Evolutionary conservation across 2,797 vertebrate species (phyloP).

Genomic region (Catostomus latipinnis): DNA sequence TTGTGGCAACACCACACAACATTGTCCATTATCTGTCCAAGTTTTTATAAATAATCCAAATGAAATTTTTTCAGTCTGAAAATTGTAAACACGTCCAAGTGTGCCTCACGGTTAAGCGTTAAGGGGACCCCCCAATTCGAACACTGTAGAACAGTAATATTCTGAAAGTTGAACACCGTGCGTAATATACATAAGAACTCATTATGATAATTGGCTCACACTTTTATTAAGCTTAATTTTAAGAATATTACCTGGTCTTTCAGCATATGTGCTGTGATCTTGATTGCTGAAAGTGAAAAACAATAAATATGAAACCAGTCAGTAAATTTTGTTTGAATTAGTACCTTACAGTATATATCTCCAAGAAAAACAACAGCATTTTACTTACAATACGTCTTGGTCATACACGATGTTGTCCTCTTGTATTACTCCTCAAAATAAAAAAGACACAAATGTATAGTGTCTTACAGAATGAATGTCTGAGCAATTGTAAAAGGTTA

Average conservation of each 20-base stretch:
- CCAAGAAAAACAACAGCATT: neutral
- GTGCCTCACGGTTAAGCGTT: no score
- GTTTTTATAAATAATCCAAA: no score
- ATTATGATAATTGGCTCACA: no score
- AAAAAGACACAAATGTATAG: neutral
- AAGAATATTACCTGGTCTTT: neutral
- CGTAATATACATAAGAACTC: neutral
- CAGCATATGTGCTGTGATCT: neutral
- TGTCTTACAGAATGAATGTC: neutral
- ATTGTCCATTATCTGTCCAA: no score
- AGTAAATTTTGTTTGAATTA: neutral
- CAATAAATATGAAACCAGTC: neutral
- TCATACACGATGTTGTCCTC: conserved; percentile 60
- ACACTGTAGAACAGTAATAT: no score
- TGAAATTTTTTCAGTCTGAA: no score
- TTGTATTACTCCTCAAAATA: conserved; percentile 56
- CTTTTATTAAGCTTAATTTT: no score
- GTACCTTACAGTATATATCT: neutral
- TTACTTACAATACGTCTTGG: conserved; percentile 60
- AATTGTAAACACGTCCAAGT: no score
- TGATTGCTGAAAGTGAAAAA: conserved; percentile 11
- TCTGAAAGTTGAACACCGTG: neutral
- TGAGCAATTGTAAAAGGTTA: neutral
- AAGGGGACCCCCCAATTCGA: no score
- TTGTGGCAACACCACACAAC: no score